A percentile compares a stretch with the other conserved stretches of the same genome.
Evolutionary conservation across 2,113 vertebrate genomes (phyloP).

Genomic region (Chroicocephalus ridibundus): DNA sequence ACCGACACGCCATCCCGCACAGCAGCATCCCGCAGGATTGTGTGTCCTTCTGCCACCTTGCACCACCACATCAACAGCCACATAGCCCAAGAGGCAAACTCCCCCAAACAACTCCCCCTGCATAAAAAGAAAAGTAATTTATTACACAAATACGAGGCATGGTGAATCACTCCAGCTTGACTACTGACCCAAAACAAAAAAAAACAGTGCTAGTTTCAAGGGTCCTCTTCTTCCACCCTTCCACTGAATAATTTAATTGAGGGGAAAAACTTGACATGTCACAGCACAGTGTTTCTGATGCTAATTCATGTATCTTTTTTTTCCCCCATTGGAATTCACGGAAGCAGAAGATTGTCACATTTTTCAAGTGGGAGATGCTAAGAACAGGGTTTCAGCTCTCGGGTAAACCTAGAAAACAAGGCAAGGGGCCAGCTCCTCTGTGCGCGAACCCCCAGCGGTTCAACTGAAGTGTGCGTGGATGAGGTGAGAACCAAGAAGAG

Average conservation of each 20-base stretch:
- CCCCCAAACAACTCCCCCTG: not conserved
- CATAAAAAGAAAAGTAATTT: not conserved
- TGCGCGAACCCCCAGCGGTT: not conserved
- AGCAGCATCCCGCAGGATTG: not conserved
- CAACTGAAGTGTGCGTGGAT: not conserved
- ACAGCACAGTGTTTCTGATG: not conserved
- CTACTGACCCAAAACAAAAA: not conserved
- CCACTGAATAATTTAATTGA: not conserved
- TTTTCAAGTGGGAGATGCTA: slow-evolving; percentile 7
- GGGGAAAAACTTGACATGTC: not conserved
- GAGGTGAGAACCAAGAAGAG: not conserved
- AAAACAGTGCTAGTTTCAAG: not conserved
- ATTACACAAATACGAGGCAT: not conserved
- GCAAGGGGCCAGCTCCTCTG: not conserved
- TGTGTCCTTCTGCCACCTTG: not conserved
- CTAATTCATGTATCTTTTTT: not conserved
- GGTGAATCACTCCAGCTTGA: not conserved
- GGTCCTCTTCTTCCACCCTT: not conserved
- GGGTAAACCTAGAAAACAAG: not conserved
- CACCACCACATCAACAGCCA: not conserved
- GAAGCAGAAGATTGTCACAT: not conserved
- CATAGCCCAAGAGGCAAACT: not conserved
- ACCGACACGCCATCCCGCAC: not conserved
- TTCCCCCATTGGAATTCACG: not conserved
- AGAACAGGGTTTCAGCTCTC: not conserved